phyloP scores from a whole-genome alignment of 2,797 vertebrate genomes.

The Cossypha niveicapilla region DNA sequence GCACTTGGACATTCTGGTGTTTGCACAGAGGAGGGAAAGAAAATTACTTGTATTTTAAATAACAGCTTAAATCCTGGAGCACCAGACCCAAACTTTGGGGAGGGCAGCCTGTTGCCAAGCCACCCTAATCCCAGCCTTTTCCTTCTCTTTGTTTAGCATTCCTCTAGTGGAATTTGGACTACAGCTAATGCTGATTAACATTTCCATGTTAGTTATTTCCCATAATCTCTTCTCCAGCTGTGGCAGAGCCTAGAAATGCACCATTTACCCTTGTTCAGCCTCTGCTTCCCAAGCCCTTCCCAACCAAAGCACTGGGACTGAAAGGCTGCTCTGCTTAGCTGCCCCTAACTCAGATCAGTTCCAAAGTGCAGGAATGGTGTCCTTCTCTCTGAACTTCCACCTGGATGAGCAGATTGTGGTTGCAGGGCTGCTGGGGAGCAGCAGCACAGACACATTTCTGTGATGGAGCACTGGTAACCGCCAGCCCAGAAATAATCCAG shows the following conservation, averaged over 20 bases:
- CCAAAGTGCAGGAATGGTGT: background rate
- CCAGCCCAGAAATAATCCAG: conserved; percentile 37
- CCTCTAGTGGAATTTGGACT: background rate
- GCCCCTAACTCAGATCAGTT: fast-evolving
- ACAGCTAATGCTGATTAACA: background rate
- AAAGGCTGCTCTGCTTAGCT: background rate
- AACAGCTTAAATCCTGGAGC: background rate
- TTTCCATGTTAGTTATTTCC: background rate
- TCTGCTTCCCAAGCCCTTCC: background rate
- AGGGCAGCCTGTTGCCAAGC: background rate
- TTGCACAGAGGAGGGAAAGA: fast-evolving
- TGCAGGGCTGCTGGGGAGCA: fast-evolving
- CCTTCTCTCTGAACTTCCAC: background rate
- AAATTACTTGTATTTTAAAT: background rate
- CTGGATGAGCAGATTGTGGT: background rate
- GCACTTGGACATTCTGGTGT: fast-evolving
- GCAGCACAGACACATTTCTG: background rate
- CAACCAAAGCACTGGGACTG: background rate
- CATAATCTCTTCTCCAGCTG: background rate
- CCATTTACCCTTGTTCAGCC: background rate
- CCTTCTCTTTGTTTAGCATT: background rate
- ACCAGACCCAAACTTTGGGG: background rate
- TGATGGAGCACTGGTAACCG: background rate
- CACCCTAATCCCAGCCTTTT: background rate
- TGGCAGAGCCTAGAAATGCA: background rate